Conservation (phyloP, 2,113 vertebrate species). For the Scomber japonicus region DNA sequence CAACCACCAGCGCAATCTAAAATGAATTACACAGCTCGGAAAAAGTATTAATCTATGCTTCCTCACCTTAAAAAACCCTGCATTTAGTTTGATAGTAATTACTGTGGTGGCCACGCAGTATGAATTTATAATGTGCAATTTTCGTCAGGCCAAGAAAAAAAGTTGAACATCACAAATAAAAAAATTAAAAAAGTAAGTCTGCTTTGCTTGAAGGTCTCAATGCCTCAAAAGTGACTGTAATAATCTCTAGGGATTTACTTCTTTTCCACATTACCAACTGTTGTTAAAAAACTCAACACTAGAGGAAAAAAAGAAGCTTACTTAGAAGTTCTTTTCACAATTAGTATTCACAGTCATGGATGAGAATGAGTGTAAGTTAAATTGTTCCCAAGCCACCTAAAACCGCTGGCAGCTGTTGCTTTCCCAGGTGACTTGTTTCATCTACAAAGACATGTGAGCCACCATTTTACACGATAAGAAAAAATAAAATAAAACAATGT, state of each 20-base stretch:
- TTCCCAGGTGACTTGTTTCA: conserved; percentile 79
- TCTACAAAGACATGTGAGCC: conserved; percentile 70
- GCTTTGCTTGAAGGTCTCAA: neutral
- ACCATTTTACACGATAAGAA: conserved; percentile 40
- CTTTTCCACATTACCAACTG: conserved; percentile 39
- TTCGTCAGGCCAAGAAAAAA: conserved; percentile 18
- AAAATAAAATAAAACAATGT: conserved; percentile 4
- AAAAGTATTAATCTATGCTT: conserved; percentile 35
- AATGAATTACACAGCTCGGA: conserved; percentile 32
- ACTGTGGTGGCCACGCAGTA: neutral
- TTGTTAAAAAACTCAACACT: neutral
- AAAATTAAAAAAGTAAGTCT: conserved; percentile 19
- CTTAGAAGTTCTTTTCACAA: conserved; percentile 31
- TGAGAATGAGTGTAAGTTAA: conserved; percentile 61
- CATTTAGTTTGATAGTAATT: conserved; percentile 64
- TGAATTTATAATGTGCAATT: conserved; percentile 46
- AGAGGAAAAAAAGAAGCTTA: neutral
- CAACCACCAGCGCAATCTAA: conserved; percentile 18
- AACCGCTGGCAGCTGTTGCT: conserved; percentile 75
- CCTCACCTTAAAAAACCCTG: conserved; percentile 44
- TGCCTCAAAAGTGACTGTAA: conserved; percentile 12
- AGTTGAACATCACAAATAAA: conserved; percentile 40
- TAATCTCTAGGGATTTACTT: conserved; percentile 25
- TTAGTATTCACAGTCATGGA: conserved; percentile 70
- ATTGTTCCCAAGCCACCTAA: conserved; percentile 70